Conservation (phyloP, 2,888 invertebrate genomes). For the Oscheius onirici region DNA sequence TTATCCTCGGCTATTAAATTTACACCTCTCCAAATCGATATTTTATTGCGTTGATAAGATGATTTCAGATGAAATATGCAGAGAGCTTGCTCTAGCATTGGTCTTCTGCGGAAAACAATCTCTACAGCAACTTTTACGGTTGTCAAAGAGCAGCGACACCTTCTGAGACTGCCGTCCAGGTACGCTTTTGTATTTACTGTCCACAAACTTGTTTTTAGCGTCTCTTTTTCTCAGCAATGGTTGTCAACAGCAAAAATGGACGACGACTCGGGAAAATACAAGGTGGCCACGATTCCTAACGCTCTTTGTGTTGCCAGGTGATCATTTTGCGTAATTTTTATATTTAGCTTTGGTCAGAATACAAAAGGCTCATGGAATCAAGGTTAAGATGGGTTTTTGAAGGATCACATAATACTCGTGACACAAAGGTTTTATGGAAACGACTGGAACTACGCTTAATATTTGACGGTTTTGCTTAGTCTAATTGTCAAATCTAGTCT, state of each 20-base stretch:
- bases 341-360: too few relatives aligned
- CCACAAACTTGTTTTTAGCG: not conserved
- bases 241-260: not conserved
- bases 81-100: slow-evolving; percentile 1
- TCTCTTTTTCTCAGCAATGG: not conserved
- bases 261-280: slow-evolving; percentile 78
- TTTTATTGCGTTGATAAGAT: not conserved
- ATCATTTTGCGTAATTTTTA: too few relatives aligned
- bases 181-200: not conserved
- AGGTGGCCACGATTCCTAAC: slow-evolving; percentile 92
- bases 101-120: not conserved
- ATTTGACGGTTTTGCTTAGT: too few relatives aligned
- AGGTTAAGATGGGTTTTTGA: too few relatives aligned
- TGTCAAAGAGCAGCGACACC: not conserved
- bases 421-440: too few relatives aligned
- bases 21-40: too few relatives aligned
- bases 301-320: slow-evolving; percentile 81
- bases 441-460: too few relatives aligned
- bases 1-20: too few relatives aligned
- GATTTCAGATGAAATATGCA: slow-evolving; percentile 21
- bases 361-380: too few relatives aligned
- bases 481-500: too few relatives aligned
- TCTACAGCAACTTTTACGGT: not conserved
- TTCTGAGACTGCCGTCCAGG: not conserved
- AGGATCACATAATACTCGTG: too few relatives aligned